Evolutionary conservation across 2,888 invertebrate genomes (phyloP).

Genomic region (Capitulum mitella): DNA sequence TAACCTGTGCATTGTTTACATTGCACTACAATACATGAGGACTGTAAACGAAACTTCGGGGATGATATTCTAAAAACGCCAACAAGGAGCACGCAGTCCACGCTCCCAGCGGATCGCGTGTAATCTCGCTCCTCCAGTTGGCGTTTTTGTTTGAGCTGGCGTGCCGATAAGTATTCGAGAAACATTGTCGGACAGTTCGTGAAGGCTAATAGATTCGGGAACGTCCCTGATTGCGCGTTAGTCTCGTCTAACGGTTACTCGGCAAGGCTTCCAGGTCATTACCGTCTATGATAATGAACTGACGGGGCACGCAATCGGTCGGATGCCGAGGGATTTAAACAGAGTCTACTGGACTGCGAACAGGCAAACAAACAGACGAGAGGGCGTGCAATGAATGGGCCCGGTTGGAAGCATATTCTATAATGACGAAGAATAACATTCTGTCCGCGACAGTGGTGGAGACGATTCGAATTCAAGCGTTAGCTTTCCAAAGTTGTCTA

Average conservation of each 20-base stretch:
- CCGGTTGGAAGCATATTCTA: background rate
- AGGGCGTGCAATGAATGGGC: background rate
- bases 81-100: no score
- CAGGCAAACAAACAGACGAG: background rate
- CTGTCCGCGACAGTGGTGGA: no score
- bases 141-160: background rate
- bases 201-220: background rate
- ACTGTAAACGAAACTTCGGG: no score
- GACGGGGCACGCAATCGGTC: background rate
- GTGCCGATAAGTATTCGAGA: background rate
- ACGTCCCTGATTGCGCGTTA: background rate
- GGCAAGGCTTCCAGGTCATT: background rate
- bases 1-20: no score
- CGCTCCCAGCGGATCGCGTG: no score
- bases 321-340: background rate
- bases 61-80: no score
- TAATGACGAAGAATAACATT: no score
- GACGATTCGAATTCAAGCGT: no score
- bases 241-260: background rate
- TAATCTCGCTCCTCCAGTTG: background rate
- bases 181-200: background rate
- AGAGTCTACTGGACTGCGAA: background rate
- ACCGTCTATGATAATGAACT: background rate
- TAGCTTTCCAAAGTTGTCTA: no score
- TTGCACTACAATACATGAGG: no score